Base-by-base conservation (phyloP, 2,797 vertebrate genomes). In the Acrossocheilus wenchowensis region DNA sequence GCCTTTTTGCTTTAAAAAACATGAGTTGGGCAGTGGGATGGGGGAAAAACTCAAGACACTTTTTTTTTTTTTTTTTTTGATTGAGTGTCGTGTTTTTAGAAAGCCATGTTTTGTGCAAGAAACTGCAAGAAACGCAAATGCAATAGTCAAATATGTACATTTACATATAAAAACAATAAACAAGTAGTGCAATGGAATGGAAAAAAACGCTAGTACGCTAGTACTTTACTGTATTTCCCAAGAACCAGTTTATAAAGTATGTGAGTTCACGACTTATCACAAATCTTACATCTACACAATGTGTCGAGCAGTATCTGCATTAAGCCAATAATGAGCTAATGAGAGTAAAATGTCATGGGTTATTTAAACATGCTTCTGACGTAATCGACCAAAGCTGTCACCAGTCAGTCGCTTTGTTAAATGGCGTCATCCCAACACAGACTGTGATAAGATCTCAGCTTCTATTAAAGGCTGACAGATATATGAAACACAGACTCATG, bases 401-500 rank as follows among this genome's bases (percentile, higher is more conserved):
- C 21, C 1, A 30, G 2, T 68, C 34, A 78, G 48, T 75, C 1
- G 3, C 81, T 81, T 34, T 60, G 79, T 77, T 50, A 80, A 54
- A 83, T 36, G 21, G 8, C 4, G 1, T 84, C 43, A 50, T 85
- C 43, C 21, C 68, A 78, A 57, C 7, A 62, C 11, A 60, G 30
- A 82, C 23, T 36, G 2, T n/a, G 43, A 71, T 78, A 79, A 78
- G 71, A 60, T 71, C 78, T 78, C 39, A 78, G 41, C 50, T 72
- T 80, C 69, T 52, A 60, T 75, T 75, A 5, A 66, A 86, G 6
- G 11, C 52, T 45, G 43, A 75, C 45, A 83, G 30, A 81, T 72
- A n/a, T 78, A 83, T 72, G 57, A 57, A 73, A 43, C 45, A 48
- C 62, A 78, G 30, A 62, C 26, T 78, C 68, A 71, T n/a, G 71